A percentile compares a stretch with the other conserved stretches of the same genome.
Conservation (phyloP, 1,140 invertebrate species). For the Pogonognathellus flavescens region DNA sequence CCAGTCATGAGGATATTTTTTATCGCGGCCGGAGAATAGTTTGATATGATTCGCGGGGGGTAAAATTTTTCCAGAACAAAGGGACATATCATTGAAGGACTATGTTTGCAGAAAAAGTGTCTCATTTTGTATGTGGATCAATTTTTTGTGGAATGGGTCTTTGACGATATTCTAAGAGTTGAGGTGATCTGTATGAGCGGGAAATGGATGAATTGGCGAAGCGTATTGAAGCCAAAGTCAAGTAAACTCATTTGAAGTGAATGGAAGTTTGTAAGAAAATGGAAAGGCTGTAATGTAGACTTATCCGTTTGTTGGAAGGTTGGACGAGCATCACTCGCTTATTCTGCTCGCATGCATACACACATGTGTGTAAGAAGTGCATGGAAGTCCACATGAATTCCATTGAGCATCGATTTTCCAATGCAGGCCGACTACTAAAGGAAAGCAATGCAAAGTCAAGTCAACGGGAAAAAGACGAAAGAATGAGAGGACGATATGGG, state of each 20-base stretch:
- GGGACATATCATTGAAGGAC: no score
- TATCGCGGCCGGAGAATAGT: no score
- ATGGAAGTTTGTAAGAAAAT: no score
- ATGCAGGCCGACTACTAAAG: background rate
- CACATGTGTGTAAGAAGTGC: background rate
- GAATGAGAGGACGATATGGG: background rate
- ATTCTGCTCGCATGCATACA: background rate
- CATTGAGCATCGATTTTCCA: constrained; percentile 25
- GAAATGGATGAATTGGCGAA: no score
- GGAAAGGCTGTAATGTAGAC: no score
- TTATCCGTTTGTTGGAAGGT: no score
- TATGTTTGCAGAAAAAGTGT: background rate
- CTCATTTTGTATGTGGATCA: constrained; percentile 13
- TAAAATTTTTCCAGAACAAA: no score
- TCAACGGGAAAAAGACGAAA: background rate
- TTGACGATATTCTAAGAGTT: background rate
- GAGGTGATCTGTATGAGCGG: background rate
- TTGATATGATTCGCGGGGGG: no score
- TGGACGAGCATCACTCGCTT: background rate
- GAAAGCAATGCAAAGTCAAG: background rate
- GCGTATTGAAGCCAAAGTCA: no score
- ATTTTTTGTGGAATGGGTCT: background rate
- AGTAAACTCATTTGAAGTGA: no score
- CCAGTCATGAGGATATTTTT: no score
- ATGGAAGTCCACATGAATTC: constrained; percentile 19